phyloP scores from a whole-genome alignment of 1,140 invertebrate species.

The Wasmannia auropunctata region DNA sequence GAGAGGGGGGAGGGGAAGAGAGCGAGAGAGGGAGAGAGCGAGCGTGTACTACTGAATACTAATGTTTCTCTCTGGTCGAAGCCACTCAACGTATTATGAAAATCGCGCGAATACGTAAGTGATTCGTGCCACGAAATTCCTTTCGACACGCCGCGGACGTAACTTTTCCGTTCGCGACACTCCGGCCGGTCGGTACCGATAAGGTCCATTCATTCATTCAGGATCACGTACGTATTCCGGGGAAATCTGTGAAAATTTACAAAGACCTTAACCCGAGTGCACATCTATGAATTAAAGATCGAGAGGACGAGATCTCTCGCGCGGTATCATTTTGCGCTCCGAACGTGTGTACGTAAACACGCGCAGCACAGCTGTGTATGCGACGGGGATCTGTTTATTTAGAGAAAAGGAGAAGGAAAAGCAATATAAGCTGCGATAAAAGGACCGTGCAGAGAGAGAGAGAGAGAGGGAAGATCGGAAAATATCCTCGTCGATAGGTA shows the following conservation, averaged over 20 bases:
- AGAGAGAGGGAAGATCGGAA: neutral
- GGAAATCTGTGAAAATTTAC: slow-evolving; percentile 58
- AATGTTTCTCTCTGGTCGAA: slow-evolving; percentile 29
- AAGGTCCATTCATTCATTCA: slow-evolving; percentile 57
- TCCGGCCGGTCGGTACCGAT: neutral
- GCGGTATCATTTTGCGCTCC: slow-evolving; percentile 15
- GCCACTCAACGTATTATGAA: slow-evolving; percentile 56
- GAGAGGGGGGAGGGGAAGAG: neutral
- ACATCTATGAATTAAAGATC: slow-evolving; percentile 62
- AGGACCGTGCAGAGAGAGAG: neutral
- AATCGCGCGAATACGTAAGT: slow-evolving; percentile 50
- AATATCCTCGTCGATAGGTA: neutral
- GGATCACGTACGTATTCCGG: slow-evolving; percentile 52
- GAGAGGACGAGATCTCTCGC: neutral
- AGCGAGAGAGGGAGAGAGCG: neutral
- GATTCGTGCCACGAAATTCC: slow-evolving; percentile 46
- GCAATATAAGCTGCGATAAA: neutral
- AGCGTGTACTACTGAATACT: slow-evolving; percentile 27
- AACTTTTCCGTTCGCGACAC: slow-evolving; percentile 38
- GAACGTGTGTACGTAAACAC: slow-evolving; percentile 38
- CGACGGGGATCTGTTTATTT: neutral
- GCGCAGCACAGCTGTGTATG: too few relatives aligned
- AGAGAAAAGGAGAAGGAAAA: neutral
- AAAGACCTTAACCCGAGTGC: slow-evolving; percentile 44
- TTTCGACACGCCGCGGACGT: neutral